Conservation (phyloP, 2,797 vertebrate species). For the Buceros bicornis region DNA sequence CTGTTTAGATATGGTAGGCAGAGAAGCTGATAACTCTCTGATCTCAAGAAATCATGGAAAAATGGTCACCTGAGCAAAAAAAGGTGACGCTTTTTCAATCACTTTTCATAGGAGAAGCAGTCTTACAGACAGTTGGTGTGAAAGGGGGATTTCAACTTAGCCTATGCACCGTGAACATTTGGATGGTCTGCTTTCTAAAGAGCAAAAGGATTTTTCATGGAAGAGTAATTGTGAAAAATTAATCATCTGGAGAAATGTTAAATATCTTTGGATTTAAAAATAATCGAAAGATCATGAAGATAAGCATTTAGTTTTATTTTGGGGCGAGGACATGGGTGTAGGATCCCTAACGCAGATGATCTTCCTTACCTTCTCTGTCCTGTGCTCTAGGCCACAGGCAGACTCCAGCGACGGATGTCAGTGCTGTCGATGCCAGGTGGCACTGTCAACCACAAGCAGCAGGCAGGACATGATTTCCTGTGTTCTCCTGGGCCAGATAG, state of each 20-base stretch:
- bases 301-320: not conserved
- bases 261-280: not conserved
- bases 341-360: not conserved
- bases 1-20: not conserved
- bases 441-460: accelerated
- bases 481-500: accelerated
- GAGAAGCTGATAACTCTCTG: not conserved
- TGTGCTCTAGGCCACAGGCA: not conserved
- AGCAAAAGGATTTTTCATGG: not conserved
- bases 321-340: not conserved
- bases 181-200: not conserved
- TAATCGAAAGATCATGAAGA: not conserved
- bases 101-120: not conserved
- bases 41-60: not conserved
- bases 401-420: not conserved
- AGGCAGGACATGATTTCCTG: not conserved
- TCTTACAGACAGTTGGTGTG: not conserved
- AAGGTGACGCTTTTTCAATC: not conserved
- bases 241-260: not conserved
- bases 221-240: not conserved
- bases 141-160: not conserved
- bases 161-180: not conserved
- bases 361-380: not conserved
- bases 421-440: not conserved
- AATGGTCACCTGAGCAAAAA: not conserved